Evolutionary conservation across 2,113 vertebrate genomes (phyloP), one percentile per base, ranked within the genome.

Genomic region (Saguinus midas): DNA sequence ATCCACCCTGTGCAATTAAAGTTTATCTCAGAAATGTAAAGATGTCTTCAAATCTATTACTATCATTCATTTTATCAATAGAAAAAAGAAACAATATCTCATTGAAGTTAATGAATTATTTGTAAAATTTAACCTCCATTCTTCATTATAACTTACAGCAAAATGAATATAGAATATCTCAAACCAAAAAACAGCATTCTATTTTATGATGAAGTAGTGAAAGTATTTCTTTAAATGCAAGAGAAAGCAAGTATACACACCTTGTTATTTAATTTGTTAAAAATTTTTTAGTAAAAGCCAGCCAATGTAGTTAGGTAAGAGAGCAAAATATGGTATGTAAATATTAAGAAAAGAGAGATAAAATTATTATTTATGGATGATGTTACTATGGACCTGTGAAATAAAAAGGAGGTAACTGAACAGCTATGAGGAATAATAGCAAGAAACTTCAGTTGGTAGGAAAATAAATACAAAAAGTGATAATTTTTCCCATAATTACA

Each of bases 401-500:
- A 95, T 27, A 83, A 58, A 95, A 68, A 90, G 29, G 13, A 78
- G 14, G 61, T 40, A 79, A 20, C 12, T 7, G 12, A 57, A 55
- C 5, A 86, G 13, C 55, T 57, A 14, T 86, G 37, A 81, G 55
- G 43, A 90, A 80, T 58, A 55, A 66, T n/a, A 55, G 58, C 29
- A 76, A 93, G 64, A 48, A 37, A 80, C 23, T 79, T 93, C 55
- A 61, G 25, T 13, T 86, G 21, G 55, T 85, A 84, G 79, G 40
- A 85, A 86, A 86, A 80, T 78, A 92, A 78, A 78, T 76, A 45
- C 18, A 57, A 72, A 73, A 84, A 87, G 64, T 23, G 37, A 50
- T 86, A 90, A 93, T 68, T 90, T 95, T n/a, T 79, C 43, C 50
- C 90, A 66, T 37, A 96, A 85, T 80, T 66, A 64, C 17, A 66